phyloP scores from a whole-genome alignment of 2,113 vertebrate genomes.

The Bambusicola thoracicus region DNA sequence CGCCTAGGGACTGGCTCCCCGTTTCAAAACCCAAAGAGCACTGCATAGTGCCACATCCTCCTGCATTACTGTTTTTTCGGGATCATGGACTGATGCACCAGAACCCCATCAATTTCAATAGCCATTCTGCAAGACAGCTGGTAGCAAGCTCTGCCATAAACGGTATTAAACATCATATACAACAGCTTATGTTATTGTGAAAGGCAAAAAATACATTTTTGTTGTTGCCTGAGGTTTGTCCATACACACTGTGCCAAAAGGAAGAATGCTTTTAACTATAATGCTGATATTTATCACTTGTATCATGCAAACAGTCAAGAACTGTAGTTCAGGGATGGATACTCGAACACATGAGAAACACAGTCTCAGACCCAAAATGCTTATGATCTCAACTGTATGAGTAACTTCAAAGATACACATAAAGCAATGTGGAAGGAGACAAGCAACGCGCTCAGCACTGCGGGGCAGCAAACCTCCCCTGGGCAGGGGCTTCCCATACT shows the following conservation, averaged over 20 bases:
- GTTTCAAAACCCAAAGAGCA: neutral
- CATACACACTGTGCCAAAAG: neutral
- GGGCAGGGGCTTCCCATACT: neutral
- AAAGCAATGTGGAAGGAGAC: neutral
- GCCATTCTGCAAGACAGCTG: neutral
- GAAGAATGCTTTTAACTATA: neutral
- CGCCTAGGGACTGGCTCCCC: neutral
- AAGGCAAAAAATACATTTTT: neutral
- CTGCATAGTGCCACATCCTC: neutral
- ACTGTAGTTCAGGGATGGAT: fast-evolving
- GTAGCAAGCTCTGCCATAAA: neutral
- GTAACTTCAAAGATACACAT: neutral
- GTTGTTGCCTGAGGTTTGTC: neutral
- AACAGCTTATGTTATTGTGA: neutral
- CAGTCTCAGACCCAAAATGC: neutral
- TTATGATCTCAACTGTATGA: neutral
- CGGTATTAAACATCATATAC: neutral
- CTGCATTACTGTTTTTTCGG: neutral
- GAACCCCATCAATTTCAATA: neutral
- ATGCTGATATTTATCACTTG: neutral
- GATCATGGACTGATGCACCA: neutral
- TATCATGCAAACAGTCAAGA: neutral
- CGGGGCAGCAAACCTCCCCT: neutral
- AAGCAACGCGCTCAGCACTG: neutral
- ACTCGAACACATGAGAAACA: neutral